Conservation (phyloP, 1,140 invertebrate species). For the Chelonus insularis region DNA sequence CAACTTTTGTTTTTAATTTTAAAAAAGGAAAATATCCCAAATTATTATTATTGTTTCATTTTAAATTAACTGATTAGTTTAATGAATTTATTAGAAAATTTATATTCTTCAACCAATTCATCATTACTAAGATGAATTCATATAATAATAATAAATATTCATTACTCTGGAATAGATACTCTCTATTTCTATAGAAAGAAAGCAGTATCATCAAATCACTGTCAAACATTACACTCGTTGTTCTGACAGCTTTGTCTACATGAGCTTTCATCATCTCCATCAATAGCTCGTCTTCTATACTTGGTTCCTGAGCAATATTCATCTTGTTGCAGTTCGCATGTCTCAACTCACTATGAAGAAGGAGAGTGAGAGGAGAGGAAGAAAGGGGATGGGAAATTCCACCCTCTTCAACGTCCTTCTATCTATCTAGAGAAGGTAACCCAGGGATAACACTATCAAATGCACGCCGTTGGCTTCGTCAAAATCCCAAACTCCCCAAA, state of each 20-base stretch:
- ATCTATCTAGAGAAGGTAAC: slow-evolving; percentile 38
- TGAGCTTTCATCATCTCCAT: slow-evolving; percentile 40
- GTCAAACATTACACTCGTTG: too few species aligned
- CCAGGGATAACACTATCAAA: slow-evolving; percentile 56
- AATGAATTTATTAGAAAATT: too few species aligned
- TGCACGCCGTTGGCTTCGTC: slow-evolving; percentile 47
- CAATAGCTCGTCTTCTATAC: slow-evolving; percentile 31
- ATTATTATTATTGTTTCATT: too few species aligned
- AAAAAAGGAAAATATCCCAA: too few species aligned
- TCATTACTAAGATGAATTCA: too few species aligned
- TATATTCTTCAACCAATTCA: too few species aligned
- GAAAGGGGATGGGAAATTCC: neutral
- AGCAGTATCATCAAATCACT: too few species aligned
- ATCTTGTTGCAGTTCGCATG: slow-evolving; percentile 36
- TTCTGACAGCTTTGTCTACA: neutral
- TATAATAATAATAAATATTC: too few species aligned
- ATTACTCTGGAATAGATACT: too few species aligned
- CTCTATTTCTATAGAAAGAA: too few species aligned
- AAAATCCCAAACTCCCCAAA: slow-evolving; percentile 23
- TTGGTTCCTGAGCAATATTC: slow-evolving; percentile 13
- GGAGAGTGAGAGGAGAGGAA: neutral
- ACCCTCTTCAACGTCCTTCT: slow-evolving; percentile 39
- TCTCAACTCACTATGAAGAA: slow-evolving; percentile 41
- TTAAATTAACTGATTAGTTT: too few species aligned
- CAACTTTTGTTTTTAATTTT: too few species aligned